phyloP scores from a whole-genome alignment of 2,797 vertebrate genomes.

The Muscicapa striata region DNA sequence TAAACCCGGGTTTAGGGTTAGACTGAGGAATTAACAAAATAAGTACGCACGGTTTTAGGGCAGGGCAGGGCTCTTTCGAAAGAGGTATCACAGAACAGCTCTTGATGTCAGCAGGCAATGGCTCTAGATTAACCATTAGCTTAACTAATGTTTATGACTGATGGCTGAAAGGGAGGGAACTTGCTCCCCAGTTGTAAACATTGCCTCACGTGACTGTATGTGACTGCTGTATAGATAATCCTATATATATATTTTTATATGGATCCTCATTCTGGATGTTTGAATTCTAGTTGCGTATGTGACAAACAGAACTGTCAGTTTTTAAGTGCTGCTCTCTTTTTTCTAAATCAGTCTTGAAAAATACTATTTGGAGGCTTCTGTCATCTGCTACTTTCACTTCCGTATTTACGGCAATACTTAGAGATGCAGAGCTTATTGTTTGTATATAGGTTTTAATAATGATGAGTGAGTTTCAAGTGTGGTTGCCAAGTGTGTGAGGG shows the following conservation, averaged over 20 bases:
- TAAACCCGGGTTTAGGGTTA: not conserved
- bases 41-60: fast-evolving
- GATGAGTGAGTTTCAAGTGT: not conserved
- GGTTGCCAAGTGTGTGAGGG: not conserved
- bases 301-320: not conserved
- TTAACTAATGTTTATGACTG: not conserved
- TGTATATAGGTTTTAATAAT: not conserved
- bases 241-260: not conserved
- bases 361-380: not conserved
- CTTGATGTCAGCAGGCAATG: not conserved
- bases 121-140: not conserved
- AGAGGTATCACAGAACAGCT: not conserved
- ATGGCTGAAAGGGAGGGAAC: not conserved
- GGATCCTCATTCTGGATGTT: not conserved
- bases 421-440: not conserved
- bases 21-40: not conserved
- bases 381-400: constrained; percentile 44
- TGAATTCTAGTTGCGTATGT: not conserved
- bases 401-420: not conserved
- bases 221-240: not conserved
- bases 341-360: not conserved
- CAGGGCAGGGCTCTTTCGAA: not conserved
- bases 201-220: not conserved
- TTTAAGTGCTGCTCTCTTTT: not conserved
- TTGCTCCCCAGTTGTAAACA: not conserved